Evolutionary conservation across 1,140 invertebrate species (phyloP), one percentile per base, ranked within the genome.

Genomic region (Pseudomyrmex sp.): DNA sequence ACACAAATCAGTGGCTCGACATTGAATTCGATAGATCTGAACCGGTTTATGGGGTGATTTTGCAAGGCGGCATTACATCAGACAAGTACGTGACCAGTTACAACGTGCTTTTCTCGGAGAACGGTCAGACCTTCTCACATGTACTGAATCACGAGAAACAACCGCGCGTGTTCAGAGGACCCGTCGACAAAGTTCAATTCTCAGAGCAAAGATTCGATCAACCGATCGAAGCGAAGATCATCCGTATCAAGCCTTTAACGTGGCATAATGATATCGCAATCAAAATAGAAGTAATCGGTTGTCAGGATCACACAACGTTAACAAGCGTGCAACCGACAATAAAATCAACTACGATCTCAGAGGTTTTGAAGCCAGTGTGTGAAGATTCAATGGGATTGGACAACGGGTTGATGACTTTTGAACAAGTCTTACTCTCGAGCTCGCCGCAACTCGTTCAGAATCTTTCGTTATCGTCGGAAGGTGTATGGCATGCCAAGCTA

Each of bases 31-130:
- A 95, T 0, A 92, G 91, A 15, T 92, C 95, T 1, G 95, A 96
- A 89, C 96, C 96, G 0, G 92, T 98, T 2, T 98, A 97, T 91
- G 97, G 97, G 0, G 93, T 98, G 9, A 91, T 96, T 35, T 90
- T 97, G 76, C 96, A 96, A 85, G 97, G 97, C 23, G 96, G 94
- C 92, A 95, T 96, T 0, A 80, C 94, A 1, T 95, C 95, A 65
- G 95, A 97, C 86, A 96, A 97, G 89, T 97, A 96, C 90, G 96
- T 98, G 18, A 97, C 97, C 4, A 97, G 96, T 79, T 98, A 97
- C 84, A 95, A 96, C 85, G 93, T 98, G 5, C 91, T 97, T 72
- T 96, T 97, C 88, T 97, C 97, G 44, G 94, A 95, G 18, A 95
- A 97, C 89, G 96, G 95, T 5, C 84, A 93, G 7, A 90, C 93